Evolutionary conservation across 2,888 invertebrate species (phyloP), one percentile per base, ranked within the genome.

Genomic region (Cetonia aurata): DNA sequence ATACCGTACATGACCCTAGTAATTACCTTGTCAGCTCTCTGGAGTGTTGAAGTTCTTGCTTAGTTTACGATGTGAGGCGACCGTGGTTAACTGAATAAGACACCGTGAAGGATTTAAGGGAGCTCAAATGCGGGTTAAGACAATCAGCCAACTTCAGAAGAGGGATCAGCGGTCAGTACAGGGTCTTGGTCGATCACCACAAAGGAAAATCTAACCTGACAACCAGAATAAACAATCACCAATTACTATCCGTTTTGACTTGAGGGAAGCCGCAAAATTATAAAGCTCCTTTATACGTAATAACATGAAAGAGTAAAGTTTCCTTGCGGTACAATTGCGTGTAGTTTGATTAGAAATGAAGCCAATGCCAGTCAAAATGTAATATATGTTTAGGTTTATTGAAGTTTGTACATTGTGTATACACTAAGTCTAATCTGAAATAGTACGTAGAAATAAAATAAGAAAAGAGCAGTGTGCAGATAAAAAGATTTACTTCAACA

Each of bases 171-270:
- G 78, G 78, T 77, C 74, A 75, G 74, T 71, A 67, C 69, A 69
- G 69, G 48, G 60, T 65, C 70, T 72, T 71, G 56, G 67, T 53
- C 55, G 62, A 53, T 68, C 70, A 62, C 73, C 75, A 76, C 77
- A 76, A 78, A 78, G 77, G 75, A 76, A 71, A 76, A 62, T 69
- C 70, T 42, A 60, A 67, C 66, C 74, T 76, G 73, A 75, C 77
- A 76, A 67, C 75, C 72, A 78, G 77, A 80, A 80, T 79, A 80
- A 80, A 80, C 80, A 80, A 80, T 80, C 78, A 80, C 77, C 78
- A 79, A 79, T 79, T 79, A 75, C 62, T 42, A 48, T 46, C 50
- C 41, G 62, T 50, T 65, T 17, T 50, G 50, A 65, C 62, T 15
- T 50, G 46, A 65, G 62, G 50, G 50, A 65, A 60, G 13, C 62